A percentile compares a stretch with the other conserved stretches of the same genome.
Conservation (phyloP, 2,888 invertebrate genomes). For the Anodontia alba region DNA sequence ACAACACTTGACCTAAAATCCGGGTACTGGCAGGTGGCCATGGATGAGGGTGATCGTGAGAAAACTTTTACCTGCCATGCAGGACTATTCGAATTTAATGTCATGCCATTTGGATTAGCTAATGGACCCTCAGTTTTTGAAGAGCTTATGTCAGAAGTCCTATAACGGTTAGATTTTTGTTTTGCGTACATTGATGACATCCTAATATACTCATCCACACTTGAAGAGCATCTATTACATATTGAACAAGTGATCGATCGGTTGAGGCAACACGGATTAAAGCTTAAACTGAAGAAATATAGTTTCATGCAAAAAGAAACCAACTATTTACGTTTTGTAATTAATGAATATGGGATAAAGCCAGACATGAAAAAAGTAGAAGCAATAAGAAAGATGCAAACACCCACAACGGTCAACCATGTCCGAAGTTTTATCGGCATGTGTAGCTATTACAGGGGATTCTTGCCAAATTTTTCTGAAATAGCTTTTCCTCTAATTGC, state of each 20-base stretch:
- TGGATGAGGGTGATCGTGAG: conserved; percentile 30
- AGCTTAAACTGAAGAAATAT: conserved; percentile 47
- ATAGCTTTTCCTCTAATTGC: neutral
- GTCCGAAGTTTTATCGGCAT: conserved; percentile 11
- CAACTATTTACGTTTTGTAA: conserved; percentile 37
- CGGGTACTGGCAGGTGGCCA: conserved; percentile 35
- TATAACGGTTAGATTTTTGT: conserved; percentile 34
- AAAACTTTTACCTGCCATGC: conserved; percentile 47
- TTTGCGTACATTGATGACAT: no score
- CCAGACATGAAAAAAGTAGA: conserved; percentile 39
- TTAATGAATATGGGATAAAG: conserved; percentile 37
- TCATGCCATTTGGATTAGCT: conserved; percentile 36
- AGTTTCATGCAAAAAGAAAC: conserved; percentile 35
- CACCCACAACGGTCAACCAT: neutral
- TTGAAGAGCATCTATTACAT: no score
- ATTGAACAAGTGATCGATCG: no score
- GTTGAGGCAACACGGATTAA: no score
- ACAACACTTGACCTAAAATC: conserved; percentile 32
- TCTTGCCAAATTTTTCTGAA: neutral
- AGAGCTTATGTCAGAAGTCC: conserved; percentile 31
- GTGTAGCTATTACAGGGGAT: conserved; percentile 1
- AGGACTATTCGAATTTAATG: conserved; percentile 42
- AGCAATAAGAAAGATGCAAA: conserved; percentile 14
- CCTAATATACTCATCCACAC: no score
- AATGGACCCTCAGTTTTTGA: conserved; percentile 27